A percentile compares a stretch with the other conserved stretches of the same genome.
phyloP scores from a whole-genome alignment of 2,888 invertebrate species.

The Danaus chrysippus region DNA sequence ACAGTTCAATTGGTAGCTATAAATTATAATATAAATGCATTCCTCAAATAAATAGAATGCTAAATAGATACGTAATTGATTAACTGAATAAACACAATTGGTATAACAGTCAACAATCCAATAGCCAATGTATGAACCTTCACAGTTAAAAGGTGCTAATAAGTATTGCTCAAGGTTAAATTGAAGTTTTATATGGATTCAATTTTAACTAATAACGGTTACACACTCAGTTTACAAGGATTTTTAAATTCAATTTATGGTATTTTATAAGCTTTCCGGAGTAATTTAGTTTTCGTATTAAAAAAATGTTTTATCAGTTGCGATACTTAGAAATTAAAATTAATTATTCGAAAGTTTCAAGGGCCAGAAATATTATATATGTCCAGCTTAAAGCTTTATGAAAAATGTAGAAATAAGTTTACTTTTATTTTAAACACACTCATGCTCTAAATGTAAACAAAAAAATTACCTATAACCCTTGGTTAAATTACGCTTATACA shows the following conservation, averaged over 20 bases:
- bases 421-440: too few relatives aligned
- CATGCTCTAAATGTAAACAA: too few relatives aligned
- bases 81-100: conserved; percentile 33
- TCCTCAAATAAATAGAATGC: conserved; percentile 13
- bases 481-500: too few relatives aligned
- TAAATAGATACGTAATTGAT: conserved; percentile 17
- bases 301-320: too few relatives aligned
- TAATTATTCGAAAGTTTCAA: too few relatives aligned
- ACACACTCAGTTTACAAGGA: not conserved
- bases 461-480: too few relatives aligned
- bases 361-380: too few relatives aligned
- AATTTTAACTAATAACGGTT: not conserved
- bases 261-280: not conserved
- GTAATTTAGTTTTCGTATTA: too few relatives aligned
- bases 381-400: too few relatives aligned
- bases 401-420: too few relatives aligned
- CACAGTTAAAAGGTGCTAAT: conserved; percentile 58
- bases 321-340: too few relatives aligned
- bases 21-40: not conserved
- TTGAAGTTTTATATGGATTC: conserved; percentile 46
- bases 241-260: not conserved
- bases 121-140: conserved; percentile 42
- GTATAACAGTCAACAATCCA: conserved; percentile 40
- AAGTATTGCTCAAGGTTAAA: conserved; percentile 54
- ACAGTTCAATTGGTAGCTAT: not conserved